Evolutionary conservation across 2,888 invertebrate genomes (phyloP).

Genomic region (Uropetala carovei): DNA sequence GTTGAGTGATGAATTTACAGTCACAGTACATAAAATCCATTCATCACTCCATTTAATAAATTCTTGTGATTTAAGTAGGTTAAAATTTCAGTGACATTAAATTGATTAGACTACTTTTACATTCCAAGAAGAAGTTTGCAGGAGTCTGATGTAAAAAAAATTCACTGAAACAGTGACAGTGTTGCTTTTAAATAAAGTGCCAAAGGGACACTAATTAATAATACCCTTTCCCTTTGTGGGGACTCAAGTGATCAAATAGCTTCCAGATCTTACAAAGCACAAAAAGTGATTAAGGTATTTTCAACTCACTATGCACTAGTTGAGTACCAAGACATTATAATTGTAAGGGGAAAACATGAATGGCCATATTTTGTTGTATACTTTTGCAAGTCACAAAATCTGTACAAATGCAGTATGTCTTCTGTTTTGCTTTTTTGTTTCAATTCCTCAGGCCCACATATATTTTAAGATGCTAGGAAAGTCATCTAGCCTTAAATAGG

Average conservation of each 20-base stretch:
- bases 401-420: conserved; percentile 52
- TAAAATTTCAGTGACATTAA: conserved; percentile 47
- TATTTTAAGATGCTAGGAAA: neutral
- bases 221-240: conserved; percentile 48
- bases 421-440: conserved; percentile 49
- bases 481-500: conserved; percentile 12
- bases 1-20: conserved; percentile 55
- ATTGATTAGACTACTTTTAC: conserved; percentile 33
- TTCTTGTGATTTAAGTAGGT: conserved; percentile 62
- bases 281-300: conserved; percentile 64
- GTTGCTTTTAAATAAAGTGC: conserved; percentile 35
- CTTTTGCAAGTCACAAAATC: conserved; percentile 53
- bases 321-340: conserved; percentile 58
- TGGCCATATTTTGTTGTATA: conserved; percentile 46
- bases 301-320: conserved; percentile 46
- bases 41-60: conserved; percentile 57
- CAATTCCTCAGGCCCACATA: neutral
- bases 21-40: conserved; percentile 37
- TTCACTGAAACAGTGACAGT: conserved; percentile 57
- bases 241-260: conserved; percentile 62
- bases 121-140: conserved; percentile 42
- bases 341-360: conserved; percentile 38
- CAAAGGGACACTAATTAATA: conserved; percentile 53
- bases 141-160: conserved; percentile 40
- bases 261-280: conserved; percentile 64